Evolutionary conservation across 2,888 invertebrate genomes (phyloP), one percentile per base, ranked within the genome.

Genomic region (Orchesella flavescens): DNA sequence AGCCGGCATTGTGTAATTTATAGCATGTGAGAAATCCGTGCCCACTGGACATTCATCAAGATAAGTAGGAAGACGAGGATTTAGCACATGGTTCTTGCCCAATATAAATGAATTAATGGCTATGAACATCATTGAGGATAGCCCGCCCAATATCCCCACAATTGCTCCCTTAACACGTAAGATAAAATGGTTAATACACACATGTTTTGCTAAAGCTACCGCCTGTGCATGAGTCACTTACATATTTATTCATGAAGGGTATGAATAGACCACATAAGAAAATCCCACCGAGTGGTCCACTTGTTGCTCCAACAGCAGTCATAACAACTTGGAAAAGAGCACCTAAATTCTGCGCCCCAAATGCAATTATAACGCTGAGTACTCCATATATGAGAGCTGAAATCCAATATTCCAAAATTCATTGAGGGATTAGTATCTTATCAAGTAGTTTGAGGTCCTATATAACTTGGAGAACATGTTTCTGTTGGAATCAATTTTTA

Each of bases 181-280:
- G 12, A 15, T 7, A 49, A 49, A 4, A 34, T 15, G 10, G 44
- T 44, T 44, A 44, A 44, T 44, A 44, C 44, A 44, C n/a, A n/a
- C n/a, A n/a, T n/a, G n/a, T 44, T 12, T 44, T 44, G 71, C 19
- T 21, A 68, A 49, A 49, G 2, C 57, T 43, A 43, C 34, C n/a
- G n/a, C n/a, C n/a, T n/a, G 34, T 34, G 12, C 24, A 15, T 23
- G 55, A 23, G 19, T 9, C 19, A 12, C 49, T 79, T 68, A 87
- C 87, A 34, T 59, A 77, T 84, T 80, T 84, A 57, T 88, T 88
- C 55, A 87, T 80, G 34, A 84, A 86, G 10, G 88, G 88, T 72
- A 88, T 79, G 34, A 87, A 87, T 0, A 87, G 49, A 4, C 86
- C 88, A 79, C 85, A 84, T 9, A 85, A 19, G 46, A 87, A 87